Conservation (phyloP, 2,888 invertebrate genomes). For the Harpagoxenus sublaevis region DNA sequence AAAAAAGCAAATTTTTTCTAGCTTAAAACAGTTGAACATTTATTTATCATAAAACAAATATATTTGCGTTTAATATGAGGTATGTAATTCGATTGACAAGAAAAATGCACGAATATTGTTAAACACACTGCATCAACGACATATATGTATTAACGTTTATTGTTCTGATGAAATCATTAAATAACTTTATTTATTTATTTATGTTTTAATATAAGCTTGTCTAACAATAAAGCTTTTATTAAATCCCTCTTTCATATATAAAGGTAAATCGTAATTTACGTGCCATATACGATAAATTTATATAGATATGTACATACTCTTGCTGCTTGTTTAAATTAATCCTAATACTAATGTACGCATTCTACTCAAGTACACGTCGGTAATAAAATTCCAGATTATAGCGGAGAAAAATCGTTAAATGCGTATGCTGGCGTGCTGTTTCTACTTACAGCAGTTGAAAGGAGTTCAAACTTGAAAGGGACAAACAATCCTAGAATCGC, state of each 20-base stretch:
- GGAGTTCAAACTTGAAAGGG: constrained; percentile 39
- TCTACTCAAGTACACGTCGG: not conserved
- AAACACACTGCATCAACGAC: not conserved
- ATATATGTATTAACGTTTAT: not conserved
- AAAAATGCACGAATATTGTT: not conserved
- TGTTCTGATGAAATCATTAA: not conserved
- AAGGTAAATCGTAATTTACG: not conserved
- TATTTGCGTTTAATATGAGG: not conserved
- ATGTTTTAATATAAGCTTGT: not conserved
- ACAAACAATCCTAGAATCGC: constrained; percentile 23
- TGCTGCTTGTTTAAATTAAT: not conserved
- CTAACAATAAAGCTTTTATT: not conserved
- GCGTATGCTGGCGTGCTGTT: not conserved
- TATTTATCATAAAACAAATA: not conserved
- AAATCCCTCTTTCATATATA: not conserved
- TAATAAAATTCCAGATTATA: not conserved
- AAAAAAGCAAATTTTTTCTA: not conserved
- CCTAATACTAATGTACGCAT: not conserved
- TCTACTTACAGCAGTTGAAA: constrained; percentile 27
- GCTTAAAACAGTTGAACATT: not conserved
- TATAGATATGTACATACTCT: not conserved
- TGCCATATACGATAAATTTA: not conserved
- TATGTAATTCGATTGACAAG: not conserved
- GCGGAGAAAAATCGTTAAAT: not conserved
- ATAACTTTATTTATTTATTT: not conserved